phyloP scores from a whole-genome alignment of 2,888 invertebrate genomes.

The Chaitophorus viminalis region DNA sequence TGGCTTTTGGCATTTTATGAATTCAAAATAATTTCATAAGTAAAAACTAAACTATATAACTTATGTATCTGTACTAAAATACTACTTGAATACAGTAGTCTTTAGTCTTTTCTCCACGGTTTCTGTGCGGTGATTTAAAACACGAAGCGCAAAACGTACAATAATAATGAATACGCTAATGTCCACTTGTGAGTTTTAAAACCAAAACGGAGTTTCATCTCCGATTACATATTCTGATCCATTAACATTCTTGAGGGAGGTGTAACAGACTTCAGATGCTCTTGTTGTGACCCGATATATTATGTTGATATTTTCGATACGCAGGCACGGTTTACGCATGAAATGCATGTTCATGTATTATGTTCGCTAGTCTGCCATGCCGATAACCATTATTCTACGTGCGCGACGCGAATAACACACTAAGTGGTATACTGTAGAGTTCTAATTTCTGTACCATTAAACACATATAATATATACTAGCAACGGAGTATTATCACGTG shows the following conservation, averaged over 20 bases:
- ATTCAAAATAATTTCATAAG: too few relatives aligned
- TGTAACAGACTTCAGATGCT: too few relatives aligned
- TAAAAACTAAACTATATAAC: too few relatives aligned
- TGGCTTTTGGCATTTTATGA: too few relatives aligned
- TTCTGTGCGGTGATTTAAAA: neutral
- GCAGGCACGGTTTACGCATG: neutral
- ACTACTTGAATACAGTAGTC: too few relatives aligned
- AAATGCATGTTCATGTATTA: slow-evolving; percentile 26
- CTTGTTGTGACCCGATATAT: slow-evolving; percentile 4
- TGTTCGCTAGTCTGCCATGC: neutral
- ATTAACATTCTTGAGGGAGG: slow-evolving; percentile 39
- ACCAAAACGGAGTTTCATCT: slow-evolving; percentile 50
- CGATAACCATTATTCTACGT: neutral
- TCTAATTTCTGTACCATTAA: neutral
- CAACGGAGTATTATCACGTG: neutral
- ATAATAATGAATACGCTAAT: neutral
- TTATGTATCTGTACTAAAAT: too few relatives aligned
- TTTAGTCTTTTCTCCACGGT: neutral
- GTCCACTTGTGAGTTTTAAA: slow-evolving; percentile 43
- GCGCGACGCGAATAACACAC: neutral
- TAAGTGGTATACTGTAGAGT: neutral
- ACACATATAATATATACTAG: neutral
- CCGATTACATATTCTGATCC: slow-evolving; percentile 30
- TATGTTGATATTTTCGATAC: neutral
- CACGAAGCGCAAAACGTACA: neutral